Base-by-base conservation (phyloP, 2,888 invertebrate species). In the Pseudanteris insignis region DNA sequence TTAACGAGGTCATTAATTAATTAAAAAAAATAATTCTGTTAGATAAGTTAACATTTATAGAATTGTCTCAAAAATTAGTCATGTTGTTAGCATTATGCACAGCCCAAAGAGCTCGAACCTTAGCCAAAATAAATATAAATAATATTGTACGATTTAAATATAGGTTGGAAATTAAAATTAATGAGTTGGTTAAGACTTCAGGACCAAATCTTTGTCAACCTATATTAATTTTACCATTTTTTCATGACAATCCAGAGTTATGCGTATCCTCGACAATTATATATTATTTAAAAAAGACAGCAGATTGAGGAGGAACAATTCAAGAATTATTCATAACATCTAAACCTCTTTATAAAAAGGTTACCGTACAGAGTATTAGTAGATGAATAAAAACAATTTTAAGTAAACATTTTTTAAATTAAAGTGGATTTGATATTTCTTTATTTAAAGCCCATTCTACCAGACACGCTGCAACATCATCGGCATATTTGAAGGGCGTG, bases 371-470 rank as follows among this genome's bases (percentile, higher is more conserved):
- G 38, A 50, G 47, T 2, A 34, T 64, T 7, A 50, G 59, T 26
- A 12, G 54, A 8, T 59, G 63, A 51, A 41, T 63, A 10, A 59
- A 55, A 34, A 8, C 9, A 24, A 15, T 44, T 6, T 24, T 55
- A 46, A 21, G 9, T n/a, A 10, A 34, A n/a, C n/a, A n/a, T n/a
- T n/a, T n/a, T n/a, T n/a, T n/a, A n/a, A n/a, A n/a, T n/a, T n/a
- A n/a, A 21, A 44, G 47, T 13, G 60, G 55, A 10, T 51, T 63
- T 10, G 57, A 67, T 36, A 50, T 40, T 0, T 32, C 6, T 1
- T 30, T 30, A 32, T 63, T 65, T 28, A 15, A 41, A n/a, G 64
- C 55, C 0, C 51, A 64, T 38, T 60, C 57, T n/a, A 63, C 55
- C 2, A 24, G 60, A 10, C 60, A 63, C 34, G 55, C 55, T 6